Conservation (phyloP, 2,797 vertebrate species). For the Tadarida brasiliensis region DNA sequence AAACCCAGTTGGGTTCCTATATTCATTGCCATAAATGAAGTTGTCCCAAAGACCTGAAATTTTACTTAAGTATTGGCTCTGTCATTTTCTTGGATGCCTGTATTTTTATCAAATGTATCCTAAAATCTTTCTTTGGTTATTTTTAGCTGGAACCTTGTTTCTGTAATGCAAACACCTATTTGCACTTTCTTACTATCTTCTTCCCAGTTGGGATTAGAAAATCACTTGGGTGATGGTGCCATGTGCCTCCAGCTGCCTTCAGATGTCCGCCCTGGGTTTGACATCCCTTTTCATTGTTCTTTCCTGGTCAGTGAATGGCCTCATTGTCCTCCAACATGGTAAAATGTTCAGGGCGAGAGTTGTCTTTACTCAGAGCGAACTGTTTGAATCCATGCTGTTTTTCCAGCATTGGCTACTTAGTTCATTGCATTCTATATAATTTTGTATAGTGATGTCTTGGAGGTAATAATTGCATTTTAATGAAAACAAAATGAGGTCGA, state of each 20-base stretch:
- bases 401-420: background rate
- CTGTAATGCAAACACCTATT: constrained; percentile 17
- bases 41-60: background rate
- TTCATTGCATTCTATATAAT: background rate
- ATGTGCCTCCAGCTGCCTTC: background rate
- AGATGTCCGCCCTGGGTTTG: background rate
- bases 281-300: background rate
- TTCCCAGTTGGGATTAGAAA: background rate
- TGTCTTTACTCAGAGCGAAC: background rate
- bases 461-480: constrained; percentile 66
- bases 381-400: constrained; percentile 22
- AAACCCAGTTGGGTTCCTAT: background rate
- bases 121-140: constrained; percentile 5
- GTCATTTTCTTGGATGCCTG: background rate
- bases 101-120: background rate
- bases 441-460: constrained; percentile 47
- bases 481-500: constrained; percentile 40
- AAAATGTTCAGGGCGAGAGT: background rate
- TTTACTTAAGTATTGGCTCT: background rate
- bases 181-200: background rate
- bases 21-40: background rate
- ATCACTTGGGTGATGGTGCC: background rate
- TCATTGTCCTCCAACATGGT: background rate
- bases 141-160: background rate
- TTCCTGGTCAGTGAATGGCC: background rate